Percentiles rank a stretch among this genome's conserved stretches.
Conservation (phyloP, 1,140 invertebrate genomes). For the Saxidomus purpurata region DNA sequence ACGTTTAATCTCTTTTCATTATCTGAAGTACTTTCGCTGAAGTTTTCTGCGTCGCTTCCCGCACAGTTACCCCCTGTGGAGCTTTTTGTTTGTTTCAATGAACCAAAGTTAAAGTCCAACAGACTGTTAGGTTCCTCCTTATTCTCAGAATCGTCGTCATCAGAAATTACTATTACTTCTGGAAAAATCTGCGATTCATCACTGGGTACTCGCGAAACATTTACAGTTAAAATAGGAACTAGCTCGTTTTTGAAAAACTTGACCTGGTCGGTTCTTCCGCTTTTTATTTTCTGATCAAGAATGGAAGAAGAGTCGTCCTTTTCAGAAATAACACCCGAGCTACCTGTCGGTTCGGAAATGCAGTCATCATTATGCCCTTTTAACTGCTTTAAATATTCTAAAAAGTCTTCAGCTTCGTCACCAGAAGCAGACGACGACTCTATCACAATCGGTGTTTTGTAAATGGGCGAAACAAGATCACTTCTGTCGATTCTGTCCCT, state of each 20-base stretch:
- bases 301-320: neutral
- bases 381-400: slow-evolving; percentile 54
- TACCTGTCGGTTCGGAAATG: neutral
- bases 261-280: neutral
- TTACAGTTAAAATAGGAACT: slow-evolving; percentile 17
- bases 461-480: slow-evolving; percentile 23
- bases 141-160: neutral
- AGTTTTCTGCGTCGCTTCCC: neutral
- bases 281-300: neutral
- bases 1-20: neutral
- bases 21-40: neutral
- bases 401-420: slow-evolving; percentile 56
- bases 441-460: slow-evolving; percentile 40
- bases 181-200: too few relatives aligned
- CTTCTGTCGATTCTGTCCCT: neutral
- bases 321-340: neutral
- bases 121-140: slow-evolving; percentile 3
- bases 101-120: slow-evolving; percentile 21
- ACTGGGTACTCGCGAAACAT: neutral
- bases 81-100: neutral
- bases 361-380: neutral
- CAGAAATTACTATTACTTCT: slow-evolving; percentile 6
- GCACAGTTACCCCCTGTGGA: neutral
- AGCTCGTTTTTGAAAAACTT: slow-evolving; percentile 13
- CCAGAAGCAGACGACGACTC: neutral